Evolutionary conservation across 2,113 vertebrate genomes (phyloP), one percentile per base, ranked within the genome.

Genomic region (Hydropotes inermis): DNA sequence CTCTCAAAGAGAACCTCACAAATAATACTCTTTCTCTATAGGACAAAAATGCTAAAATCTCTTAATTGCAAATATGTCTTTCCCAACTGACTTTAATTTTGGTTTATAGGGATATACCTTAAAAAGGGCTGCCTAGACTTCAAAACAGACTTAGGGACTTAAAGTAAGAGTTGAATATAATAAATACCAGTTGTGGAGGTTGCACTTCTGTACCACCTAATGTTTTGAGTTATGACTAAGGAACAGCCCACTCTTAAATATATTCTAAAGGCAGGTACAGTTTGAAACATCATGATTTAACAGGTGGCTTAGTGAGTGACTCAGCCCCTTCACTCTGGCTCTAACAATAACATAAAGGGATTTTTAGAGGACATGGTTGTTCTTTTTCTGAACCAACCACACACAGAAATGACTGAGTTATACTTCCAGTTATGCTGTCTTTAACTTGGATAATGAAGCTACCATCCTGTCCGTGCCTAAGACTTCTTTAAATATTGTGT

Each of bases 151-250:
- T 87, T 47, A 70, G 58, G 95, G 87, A 86, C 7, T 47, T 67
- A 60, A 12, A 52, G 45, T 58, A 81, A 55, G 79, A 47, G 50
- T 93, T 81, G 23, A 89, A 16, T 76, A 60, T 76, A 60, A 61
- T 23, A 91, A 94, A 17, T 36, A 58, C 39, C 45, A 58, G 10
- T 45, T 30, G 60, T 4, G 52, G 25, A 83, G 6, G 4, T 33
- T 64, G 6, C 28, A 93, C 92, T 88, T 95, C 27, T n/a, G 39
- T 33, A 54, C 30, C 82, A 58, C 10, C 33, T 58, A 79, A 39
- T 58, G 23, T 47, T 93, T 94, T 83, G 36, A 93, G 78, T 70
- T 76, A 95, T 89, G 89, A 78, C 78, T 95, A 91, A 97, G 55
- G 70, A 95, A 92, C 39, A 92, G 19, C 89, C 70, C 17, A 89